Conservation (phyloP, 1,140 invertebrate species). For the Zaprionus nigranus region DNA sequence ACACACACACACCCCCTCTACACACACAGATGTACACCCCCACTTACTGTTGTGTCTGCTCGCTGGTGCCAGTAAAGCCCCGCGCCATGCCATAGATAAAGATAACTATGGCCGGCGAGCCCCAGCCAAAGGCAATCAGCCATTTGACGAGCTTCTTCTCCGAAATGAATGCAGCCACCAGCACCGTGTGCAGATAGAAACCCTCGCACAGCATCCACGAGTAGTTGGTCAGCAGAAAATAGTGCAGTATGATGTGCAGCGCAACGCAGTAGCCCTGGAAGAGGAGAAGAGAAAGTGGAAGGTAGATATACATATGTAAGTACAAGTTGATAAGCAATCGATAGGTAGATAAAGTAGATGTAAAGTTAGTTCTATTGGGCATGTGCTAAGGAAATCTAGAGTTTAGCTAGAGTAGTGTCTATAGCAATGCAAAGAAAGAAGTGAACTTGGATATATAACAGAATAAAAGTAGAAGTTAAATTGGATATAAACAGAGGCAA, state of each 20-base stretch:
- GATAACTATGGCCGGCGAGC: conserved; percentile 89
- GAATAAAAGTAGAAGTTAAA: too few species aligned
- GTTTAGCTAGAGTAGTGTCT: fast-evolving
- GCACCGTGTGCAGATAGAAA: conserved; percentile 95
- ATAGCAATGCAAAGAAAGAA: too few species aligned
- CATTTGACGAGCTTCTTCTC: conserved; percentile 93
- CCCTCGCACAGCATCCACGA: conserved; percentile 98
- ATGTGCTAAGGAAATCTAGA: background rate
- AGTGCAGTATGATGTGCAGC: conserved; percentile 94
- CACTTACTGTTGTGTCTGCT: conserved; percentile 87
- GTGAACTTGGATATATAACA: too few species aligned
- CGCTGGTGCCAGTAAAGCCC: conserved; percentile 85
- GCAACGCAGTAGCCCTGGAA: conserved; percentile 90
- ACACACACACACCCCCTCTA: conserved; percentile 6
- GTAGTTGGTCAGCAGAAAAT: conserved; percentile 96
- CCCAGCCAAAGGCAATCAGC: conserved; percentile 94
- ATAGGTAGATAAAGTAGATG: background rate
- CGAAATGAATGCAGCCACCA: conserved; percentile 95
- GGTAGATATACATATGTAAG: background rate
- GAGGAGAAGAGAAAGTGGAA: conserved; percentile 11
- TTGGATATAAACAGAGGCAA: too few species aligned
- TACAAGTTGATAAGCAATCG: background rate
- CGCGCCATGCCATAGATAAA: conserved; percentile 88
- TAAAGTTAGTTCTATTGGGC: background rate
- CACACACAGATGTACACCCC: background rate